A percentile compares a stretch with the other conserved stretches of the same genome.
Evolutionary conservation across 2,113 vertebrate species (phyloP).

Genomic region (Menura novaehollandiae): DNA sequence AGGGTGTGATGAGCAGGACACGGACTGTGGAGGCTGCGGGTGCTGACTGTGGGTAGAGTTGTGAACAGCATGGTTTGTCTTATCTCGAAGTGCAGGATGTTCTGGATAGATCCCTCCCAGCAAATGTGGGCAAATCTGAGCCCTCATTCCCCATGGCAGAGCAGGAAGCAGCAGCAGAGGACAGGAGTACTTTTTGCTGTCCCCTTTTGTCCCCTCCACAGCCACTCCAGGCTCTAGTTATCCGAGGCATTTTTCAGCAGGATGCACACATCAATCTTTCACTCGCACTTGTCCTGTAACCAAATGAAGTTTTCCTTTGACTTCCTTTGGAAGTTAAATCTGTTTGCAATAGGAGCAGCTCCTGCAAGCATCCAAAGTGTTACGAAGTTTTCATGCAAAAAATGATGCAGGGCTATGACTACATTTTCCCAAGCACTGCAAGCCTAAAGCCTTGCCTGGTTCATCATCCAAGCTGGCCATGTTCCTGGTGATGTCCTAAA

Average conservation of each 20-base stretch:
- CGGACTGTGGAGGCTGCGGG: accelerated
- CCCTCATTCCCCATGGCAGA: accelerated
- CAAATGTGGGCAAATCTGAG: background rate
- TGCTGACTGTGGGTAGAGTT: background rate
- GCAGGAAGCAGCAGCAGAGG: background rate
- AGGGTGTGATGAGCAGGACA: background rate
- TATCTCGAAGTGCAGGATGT: background rate
- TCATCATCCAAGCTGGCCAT: accelerated
- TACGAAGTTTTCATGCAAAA: background rate
- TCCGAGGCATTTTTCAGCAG: background rate
- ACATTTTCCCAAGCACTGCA: background rate
- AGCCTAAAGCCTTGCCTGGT: background rate
- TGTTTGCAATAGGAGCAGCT: background rate
- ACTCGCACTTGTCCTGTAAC: background rate
- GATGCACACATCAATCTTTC: background rate
- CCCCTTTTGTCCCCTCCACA: background rate
- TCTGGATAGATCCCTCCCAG: background rate
- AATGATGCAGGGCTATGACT: too few species aligned
- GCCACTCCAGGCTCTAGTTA: background rate
- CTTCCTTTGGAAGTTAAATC: background rate
- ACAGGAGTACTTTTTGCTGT: background rate
- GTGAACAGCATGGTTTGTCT: background rate
- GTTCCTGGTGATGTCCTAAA: background rate
- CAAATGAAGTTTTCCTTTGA: background rate
- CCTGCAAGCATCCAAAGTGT: background rate